These are phyloP conservation scores for Cataglyphis livida DNA, from an alignment of 2,888 invertebrate species.

Conservation along the genomic window DNA sequence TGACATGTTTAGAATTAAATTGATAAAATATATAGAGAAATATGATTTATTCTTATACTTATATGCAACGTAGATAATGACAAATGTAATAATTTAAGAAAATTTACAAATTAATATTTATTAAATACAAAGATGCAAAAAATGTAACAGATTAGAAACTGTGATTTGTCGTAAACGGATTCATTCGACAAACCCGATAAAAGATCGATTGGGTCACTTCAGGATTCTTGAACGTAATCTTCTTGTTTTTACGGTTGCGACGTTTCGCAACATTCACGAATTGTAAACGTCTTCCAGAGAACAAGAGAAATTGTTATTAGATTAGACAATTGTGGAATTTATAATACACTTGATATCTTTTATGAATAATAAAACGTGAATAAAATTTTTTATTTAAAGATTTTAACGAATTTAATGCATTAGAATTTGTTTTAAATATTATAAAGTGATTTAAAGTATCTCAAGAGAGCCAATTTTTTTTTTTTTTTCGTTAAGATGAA, in stretches of 20 bases:
- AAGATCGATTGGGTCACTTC: slow-evolving; percentile 73
- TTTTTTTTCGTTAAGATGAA: neutral
- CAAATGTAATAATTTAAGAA: slow-evolving; percentile 15
- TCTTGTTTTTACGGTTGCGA: slow-evolving; percentile 52
- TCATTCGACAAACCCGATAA: slow-evolving; percentile 63
- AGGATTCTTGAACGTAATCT: slow-evolving; percentile 75
- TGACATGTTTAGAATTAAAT: neutral
- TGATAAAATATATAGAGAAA: neutral
- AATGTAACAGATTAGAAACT: neutral
- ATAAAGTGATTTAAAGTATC: neutral
- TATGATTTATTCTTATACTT: neutral
- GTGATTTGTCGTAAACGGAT: slow-evolving; percentile 17
- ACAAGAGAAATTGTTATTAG: neutral
- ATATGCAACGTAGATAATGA: neutral
- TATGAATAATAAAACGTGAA: neutral
- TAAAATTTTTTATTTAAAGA: neutral
- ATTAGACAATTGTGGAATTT: neutral
- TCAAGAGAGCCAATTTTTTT: neutral
- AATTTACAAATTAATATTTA: slow-evolving; percentile 19
- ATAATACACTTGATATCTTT: neutral
- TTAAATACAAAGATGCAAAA: neutral
- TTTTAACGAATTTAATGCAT: neutral
- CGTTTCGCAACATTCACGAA: neutral
- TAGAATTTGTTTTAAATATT: neutral
- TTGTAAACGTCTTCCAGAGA: neutral